Conservation (phyloP, 64 coral and sea anemone genomes). For the Exaiptasia diaphana region DNA sequence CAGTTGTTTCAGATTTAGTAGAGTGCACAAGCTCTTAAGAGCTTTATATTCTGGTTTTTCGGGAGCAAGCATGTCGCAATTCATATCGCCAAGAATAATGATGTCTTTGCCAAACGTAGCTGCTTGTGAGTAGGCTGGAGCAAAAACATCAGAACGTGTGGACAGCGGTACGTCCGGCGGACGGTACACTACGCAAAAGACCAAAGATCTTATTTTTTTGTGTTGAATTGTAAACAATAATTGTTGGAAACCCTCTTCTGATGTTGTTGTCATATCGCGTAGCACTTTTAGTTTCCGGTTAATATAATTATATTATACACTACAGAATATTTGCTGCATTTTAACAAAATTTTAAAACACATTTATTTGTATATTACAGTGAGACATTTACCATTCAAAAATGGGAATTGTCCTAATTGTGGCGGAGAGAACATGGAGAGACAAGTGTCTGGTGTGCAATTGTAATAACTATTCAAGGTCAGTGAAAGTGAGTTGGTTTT, state of each 20-base stretch:
- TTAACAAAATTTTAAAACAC: no score
- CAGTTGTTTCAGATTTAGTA: conserved; percentile 32
- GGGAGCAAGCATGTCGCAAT: conserved; percentile 3
- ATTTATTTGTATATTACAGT: neutral
- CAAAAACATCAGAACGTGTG: neutral
- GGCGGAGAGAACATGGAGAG: neutral
- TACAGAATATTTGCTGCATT: no score
- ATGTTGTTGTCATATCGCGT: neutral
- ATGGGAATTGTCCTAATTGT: neutral
- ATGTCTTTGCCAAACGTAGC: neutral
- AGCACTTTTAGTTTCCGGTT: neutral
- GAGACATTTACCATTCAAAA: neutral
- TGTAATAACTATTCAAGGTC: neutral
- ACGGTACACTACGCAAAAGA: neutral
- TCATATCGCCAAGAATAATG: conserved; percentile 4
- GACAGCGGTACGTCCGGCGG: neutral
- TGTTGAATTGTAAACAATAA: neutral
- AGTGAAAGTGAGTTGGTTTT: no score
- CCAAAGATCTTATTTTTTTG: neutral
- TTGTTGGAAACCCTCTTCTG: neutral
- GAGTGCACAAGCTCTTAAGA: conserved; percentile 13
- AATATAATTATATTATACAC: no score
- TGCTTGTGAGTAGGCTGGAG: neutral
- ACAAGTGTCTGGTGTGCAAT: neutral
- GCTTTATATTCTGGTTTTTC: neutral